Evolutionary conservation across 2,113 vertebrate genomes (phyloP).

Genomic region (Dromiciops gliroides): DNA sequence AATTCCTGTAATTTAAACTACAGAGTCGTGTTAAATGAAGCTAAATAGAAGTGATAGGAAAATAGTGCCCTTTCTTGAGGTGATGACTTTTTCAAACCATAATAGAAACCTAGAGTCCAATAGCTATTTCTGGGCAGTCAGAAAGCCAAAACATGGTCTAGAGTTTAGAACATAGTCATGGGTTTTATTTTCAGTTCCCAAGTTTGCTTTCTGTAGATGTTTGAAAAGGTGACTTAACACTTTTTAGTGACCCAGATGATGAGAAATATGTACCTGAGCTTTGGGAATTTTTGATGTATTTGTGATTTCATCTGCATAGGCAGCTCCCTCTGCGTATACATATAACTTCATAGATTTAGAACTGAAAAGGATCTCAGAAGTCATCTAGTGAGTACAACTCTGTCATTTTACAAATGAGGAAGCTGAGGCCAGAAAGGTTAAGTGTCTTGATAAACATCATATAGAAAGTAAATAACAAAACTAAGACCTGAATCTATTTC

Average conservation of each 20-base stretch:
- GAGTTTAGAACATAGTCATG: slow-evolving; percentile 6
- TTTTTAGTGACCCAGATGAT: neutral
- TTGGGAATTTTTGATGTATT: neutral
- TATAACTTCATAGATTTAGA: neutral
- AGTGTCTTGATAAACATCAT: neutral
- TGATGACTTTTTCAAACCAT: slow-evolving; percentile 23
- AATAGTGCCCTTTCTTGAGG: neutral
- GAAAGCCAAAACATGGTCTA: slow-evolving; percentile 6
- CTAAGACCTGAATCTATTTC: neutral
- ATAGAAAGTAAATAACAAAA: neutral
- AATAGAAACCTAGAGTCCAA: neutral
- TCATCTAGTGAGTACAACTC: neutral
- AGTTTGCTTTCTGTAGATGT: slow-evolving; percentile 2
- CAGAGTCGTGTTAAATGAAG: slow-evolving; percentile 8
- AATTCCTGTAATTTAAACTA: slow-evolving; percentile 17
- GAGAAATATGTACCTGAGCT: neutral
- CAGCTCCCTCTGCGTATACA: neutral
- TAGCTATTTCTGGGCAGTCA: neutral
- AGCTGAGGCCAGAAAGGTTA: neutral
- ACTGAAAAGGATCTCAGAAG: neutral
- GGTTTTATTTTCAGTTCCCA: neutral
- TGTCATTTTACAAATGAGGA: neutral
- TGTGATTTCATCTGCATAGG: neutral
- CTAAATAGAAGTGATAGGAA: slow-evolving; percentile 28
- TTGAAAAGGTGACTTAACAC: neutral